Evolutionary conservation across 2,797 vertebrate species (phyloP), one percentile per base, ranked within the genome.

Genomic region (Chanos chanos): DNA sequence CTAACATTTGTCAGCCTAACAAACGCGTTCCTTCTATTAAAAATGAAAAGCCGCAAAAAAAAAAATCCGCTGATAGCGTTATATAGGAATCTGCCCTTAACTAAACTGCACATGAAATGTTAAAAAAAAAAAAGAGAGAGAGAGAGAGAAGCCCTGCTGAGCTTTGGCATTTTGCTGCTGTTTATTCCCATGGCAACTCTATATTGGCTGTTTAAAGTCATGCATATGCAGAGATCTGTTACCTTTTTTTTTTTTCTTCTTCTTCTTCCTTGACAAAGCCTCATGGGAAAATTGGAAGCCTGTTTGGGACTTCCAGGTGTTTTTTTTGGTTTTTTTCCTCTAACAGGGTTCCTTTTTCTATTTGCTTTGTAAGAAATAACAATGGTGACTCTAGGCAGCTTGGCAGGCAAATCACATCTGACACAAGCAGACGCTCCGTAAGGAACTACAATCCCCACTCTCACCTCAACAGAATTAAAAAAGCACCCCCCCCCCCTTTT

Each of bases 281-380:
- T 47, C 33, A 3, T 21, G 69, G 60, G 64, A 49, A n/a, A n/a
- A 59, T 53, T n/a, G 8, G 28, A 50, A 39, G 31, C 16, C 40
- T 66, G 53, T 65, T 47, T 62, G 34, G 57, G 24, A 62, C 57
- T 31, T 66, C 59, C 48, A 58, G 64, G 53, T 62, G 64, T 62
- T 61, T 48, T 28, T 1, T 7, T 52, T n/a, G n/a, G n/a, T n/a
- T n/a, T n/a, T n/a, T n/a, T n/a, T n/a, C n/a, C n/a, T n/a, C 21
- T 49, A 70, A 40, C 28, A 9, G 13, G 36, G 43, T n/a, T n/a
- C n/a, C 21, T 34, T 31, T 25, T 22, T 57, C 28, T 49, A 52
- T 71, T 51, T 66, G 58, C 47, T 53, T 41, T 21, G 27, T 31
- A 19, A 61, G 51, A 58, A 58, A 58, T 43, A 62, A 61, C 47